phyloP scores from a whole-genome alignment of 2,888 invertebrate species.

The Lochmaea capreae region DNA sequence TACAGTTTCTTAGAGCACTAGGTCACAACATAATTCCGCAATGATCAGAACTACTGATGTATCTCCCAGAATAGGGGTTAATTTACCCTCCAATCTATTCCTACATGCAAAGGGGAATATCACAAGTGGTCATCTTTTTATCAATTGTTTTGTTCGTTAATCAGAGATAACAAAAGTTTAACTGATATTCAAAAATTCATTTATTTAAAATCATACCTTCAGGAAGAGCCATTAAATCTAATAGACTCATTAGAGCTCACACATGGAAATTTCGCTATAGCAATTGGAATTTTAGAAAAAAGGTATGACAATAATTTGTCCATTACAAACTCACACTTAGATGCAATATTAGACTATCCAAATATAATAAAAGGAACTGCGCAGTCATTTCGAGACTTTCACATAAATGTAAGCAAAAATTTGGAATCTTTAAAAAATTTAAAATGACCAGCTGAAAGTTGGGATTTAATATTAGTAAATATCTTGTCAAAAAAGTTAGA shows the following conservation, averaged over 20 bases:
- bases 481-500: neutral
- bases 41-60: no score
- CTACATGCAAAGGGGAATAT: no score
- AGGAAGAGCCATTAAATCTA: neutral
- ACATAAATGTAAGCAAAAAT: no score
- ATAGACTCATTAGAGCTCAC: neutral
- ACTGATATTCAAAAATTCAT: no score
- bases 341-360: neutral
- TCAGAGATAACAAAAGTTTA: no score
- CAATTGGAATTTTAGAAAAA: neutral
- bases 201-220: no score
- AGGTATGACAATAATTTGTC: neutral
- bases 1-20: no score
- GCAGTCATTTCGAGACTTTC: neutral
- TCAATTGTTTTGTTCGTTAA: no score
- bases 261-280: neutral
- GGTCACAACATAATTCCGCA: no score
- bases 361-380: slow-evolving; percentile 11
- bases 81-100: no score
- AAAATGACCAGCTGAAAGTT: neutral
- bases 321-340: neutral
- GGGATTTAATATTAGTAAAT: slow-evolving; percentile 5
- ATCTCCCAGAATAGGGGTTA: no score
- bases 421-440: slow-evolving; percentile 16
- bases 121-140: no score